A percentile compares a stretch with the other conserved stretches of the same genome.
phyloP scores from a whole-genome alignment of 64 coral and sea anemone species.

The Stichodactyla mertensii region DNA sequence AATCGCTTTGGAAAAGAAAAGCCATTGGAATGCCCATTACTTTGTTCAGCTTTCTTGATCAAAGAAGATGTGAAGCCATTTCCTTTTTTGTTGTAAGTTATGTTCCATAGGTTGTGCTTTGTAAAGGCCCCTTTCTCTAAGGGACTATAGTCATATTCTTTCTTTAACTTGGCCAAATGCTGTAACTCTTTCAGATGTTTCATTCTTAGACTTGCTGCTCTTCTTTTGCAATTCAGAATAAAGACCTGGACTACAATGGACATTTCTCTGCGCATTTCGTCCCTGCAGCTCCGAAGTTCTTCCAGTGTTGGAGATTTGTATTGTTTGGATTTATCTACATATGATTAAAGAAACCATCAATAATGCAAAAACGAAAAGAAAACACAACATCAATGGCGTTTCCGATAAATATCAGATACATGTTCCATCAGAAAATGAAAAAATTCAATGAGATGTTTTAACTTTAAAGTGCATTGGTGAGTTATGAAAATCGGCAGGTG shows the following conservation, averaged over 20 bases:
- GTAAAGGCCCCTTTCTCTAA: constrained; percentile 32
- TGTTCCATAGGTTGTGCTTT: constrained; percentile 16
- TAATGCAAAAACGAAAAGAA: neutral
- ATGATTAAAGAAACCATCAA: neutral
- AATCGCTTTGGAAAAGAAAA: constrained; percentile 1
- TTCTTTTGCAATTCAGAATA: constrained; percentile 27
- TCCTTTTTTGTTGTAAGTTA: neutral
- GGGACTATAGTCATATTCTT: neutral
- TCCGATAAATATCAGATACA: too few relatives aligned
- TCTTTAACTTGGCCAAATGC: constrained; percentile 36
- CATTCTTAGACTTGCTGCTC: neutral
- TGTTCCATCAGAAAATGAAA: too few relatives aligned
- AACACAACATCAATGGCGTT: neutral
- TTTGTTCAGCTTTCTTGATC: neutral
- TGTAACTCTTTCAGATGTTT: constrained; percentile 47
- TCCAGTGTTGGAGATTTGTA: constrained; percentile 26
- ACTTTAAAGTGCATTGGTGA: too few relatives aligned
- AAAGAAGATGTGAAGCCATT: neutral
- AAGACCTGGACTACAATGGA: constrained; percentile 33
- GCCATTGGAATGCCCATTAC: constrained; percentile 27
- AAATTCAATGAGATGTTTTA: too few relatives aligned
- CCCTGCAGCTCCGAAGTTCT: constrained; percentile 8
- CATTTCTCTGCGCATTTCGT: constrained; percentile 31
- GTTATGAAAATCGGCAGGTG: too few relatives aligned
- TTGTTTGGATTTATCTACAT: constrained; percentile 6